phyloP scores from a whole-genome alignment of 2,113 vertebrate species.

The Zosterops borbonicus region DNA sequence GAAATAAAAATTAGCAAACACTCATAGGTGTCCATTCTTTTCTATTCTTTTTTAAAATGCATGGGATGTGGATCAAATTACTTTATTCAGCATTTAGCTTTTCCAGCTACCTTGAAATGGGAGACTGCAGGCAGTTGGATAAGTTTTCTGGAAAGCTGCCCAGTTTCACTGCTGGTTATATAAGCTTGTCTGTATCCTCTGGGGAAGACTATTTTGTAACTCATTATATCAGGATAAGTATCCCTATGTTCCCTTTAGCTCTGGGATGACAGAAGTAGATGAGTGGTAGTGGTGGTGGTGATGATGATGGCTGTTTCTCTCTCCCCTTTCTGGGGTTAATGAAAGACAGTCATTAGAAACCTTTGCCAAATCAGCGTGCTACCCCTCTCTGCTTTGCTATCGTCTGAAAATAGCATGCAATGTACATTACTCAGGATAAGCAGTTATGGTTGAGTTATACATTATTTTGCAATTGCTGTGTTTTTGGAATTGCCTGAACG shows the following conservation, averaged over 20 bases:
- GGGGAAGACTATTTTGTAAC: neutral
- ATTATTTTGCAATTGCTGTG: neutral
- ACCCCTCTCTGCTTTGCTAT: neutral
- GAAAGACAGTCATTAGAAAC: neutral
- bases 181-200: conserved; percentile 11
- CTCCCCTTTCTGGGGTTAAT: neutral
- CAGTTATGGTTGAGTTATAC: neutral
- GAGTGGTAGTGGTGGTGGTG: neutral
- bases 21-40: conserved; percentile 23
- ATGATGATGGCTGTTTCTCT: neutral
- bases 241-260: neutral
- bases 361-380: neutral
- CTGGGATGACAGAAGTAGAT: neutral
- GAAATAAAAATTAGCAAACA: conserved; percentile 42
- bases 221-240: neutral
- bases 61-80: conserved; percentile 13
- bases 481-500: neutral
- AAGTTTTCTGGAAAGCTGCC: conserved; percentile 14
- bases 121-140: conserved; percentile 26
- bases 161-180: conserved; percentile 31
- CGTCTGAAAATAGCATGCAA: neutral
- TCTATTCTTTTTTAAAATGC: conserved; percentile 13
- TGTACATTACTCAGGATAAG: neutral
- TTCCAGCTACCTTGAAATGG: conserved; percentile 51
- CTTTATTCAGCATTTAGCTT: neutral